These are phyloP conservation scores for Watersipora subatra DNA, from an alignment of 1,140 invertebrate species.

Conservation along the genomic window DNA sequence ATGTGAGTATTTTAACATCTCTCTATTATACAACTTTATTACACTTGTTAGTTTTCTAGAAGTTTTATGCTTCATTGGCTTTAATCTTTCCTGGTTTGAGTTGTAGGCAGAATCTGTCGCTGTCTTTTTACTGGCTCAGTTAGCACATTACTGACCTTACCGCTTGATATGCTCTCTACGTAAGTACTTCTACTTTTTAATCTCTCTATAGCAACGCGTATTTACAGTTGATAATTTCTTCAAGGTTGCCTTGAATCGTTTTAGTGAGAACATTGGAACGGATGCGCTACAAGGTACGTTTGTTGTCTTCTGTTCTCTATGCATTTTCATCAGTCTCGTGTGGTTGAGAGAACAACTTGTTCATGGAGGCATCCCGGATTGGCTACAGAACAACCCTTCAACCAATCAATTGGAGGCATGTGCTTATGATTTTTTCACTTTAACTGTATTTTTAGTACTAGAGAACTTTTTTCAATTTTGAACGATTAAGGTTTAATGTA, in stretches of 20 bases:
- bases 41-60: not conserved
- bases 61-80: not conserved
- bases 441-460: no score
- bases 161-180: conserved; percentile 78
- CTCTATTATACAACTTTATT: not conserved
- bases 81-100: not conserved
- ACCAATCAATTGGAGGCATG: no score
- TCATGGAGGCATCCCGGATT: conserved; percentile 88
- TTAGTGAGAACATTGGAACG: conserved; percentile 69
- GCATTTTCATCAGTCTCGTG: conserved; percentile 84
- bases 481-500: no score
- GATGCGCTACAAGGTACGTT: conserved; percentile 92
- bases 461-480: no score
- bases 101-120: conserved; percentile 64
- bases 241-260: no score
- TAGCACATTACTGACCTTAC: conserved; percentile 60
- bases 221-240: no score
- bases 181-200: conserved; percentile 28
- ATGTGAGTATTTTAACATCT: conserved; percentile 45
- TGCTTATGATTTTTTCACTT: no score
- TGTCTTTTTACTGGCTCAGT: conserved; percentile 79
- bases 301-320: conserved; percentile 87
- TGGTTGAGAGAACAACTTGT: conserved; percentile 96
- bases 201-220: no score
- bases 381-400: conserved; percentile 54